Evolutionary conservation across 2,797 vertebrate species (phyloP), one percentile per base, ranked within the genome.

Genomic region (Gouania willdenowi): DNA sequence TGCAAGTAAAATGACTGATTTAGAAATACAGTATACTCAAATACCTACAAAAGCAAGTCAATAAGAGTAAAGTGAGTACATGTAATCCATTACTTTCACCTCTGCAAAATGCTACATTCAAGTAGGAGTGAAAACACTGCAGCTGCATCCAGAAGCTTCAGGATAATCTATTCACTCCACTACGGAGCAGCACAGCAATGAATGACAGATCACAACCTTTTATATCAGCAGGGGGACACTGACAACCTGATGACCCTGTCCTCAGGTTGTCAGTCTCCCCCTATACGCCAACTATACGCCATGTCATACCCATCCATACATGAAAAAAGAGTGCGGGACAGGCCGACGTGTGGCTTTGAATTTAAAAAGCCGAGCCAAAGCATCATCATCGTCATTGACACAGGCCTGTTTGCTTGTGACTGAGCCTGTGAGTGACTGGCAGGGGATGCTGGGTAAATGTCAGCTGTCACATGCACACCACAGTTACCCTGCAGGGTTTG

Each of bases 391-490:
- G n/a, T n/a, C 12, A 6, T 8, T 43, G 34, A 31, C 48, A 47
- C 14, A 18, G 22, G 17, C 12, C 41, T 8, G 6, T 24, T 10
- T 26, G 10, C 24, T 41, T 24, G 41, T n/a, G 6, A 25, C 8
- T 26, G 8, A 17, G 10, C 23, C 37, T 15, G 29, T 31, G 26
- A 48, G 30, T 70, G 64, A 71, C 38, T 77, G 79, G 75, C 65
- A 56, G 62, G 45, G 58, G 43, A 70, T 60, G 64, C 58, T 28
- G 43, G 38, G 52, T 61, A 70, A 75, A 83, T 68, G 70, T 71
- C 72, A 75, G 66, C 59, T 70, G 70, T 76, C 70, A 60, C 40
- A 49, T 49, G 25, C 11, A 21, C 42, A 12, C 40, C 28, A 47
- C 11, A 24, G 43, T 60, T 50, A 33, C 43, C 47, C 57, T 20